Base-by-base conservation (phyloP, 2,797 vertebrate species). In the Garrulus glandarius region DNA sequence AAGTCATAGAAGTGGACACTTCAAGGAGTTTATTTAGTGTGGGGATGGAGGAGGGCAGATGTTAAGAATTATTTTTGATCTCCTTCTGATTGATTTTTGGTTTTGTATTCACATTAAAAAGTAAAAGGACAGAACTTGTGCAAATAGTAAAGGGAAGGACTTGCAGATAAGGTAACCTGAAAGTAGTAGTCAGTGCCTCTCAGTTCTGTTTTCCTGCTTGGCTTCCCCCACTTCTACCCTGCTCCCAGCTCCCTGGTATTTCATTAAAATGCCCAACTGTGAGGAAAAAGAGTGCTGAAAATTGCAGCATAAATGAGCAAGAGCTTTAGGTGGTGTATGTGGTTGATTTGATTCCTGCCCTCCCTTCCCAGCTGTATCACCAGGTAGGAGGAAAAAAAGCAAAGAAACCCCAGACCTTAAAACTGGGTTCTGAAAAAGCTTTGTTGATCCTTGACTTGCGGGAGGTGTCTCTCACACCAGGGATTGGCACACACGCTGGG, bases 401-500 rank as follows among this genome's bases (percentile, higher is more conserved):
- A 56, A n/a, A 24, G 43, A 78, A 91, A 71, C 12, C 3, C 3
- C 14, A 65, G 52, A 27, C 19, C 9, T 74, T 92, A 63, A 59
- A 50, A 27, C 2, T 39, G 11, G 6, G 2, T 76, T 91, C 52
- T 56, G 37, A 70, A 49, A 74, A 70, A 67, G 15, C 26, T 26
- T 84, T 72, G 27, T 11, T 68, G 65, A 16, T 32, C 82, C 8
- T 52, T 3, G 13, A 29, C 30, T 55, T 65, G 37, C 70, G 61
- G 9, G 37, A 68, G 44, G 10, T 47, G 22, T 47, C 11, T 74
- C 34, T 84, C 50, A 24, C 13, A 47, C 6, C 46, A 37, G 32
- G 29, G 44, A 10, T 20, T 0, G 1, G 24, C 44, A 13, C 17
- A 27, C 5, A 3, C 21, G 1, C 43, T 18, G 22, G 8, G 36